Base-by-base conservation (phyloP, 2,113 vertebrate genomes). In the Chloropsis hardwickii region DNA sequence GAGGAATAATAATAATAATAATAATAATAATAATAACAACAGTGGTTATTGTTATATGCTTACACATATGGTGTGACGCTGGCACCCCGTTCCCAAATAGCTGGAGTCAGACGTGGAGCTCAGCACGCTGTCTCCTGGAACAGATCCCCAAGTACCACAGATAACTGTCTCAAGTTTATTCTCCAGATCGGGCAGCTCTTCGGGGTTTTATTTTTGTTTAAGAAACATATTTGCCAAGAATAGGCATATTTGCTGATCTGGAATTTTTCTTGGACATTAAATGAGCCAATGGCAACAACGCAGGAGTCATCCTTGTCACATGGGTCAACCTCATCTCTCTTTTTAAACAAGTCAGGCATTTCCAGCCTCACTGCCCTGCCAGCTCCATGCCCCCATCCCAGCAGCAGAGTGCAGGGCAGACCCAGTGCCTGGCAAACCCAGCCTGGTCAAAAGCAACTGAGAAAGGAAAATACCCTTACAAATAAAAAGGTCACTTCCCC, bases 11-110 rank as follows among this genome's bases (percentile, higher is more conserved):
- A 33, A 7, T 8, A 47, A 21, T 1, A 47, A 21, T 1, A 37
- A 31, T 1, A 47, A 29, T 0, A 25, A 11, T 4, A 64, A 4
- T 7, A 48, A 16, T 3, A 19, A 29, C 4, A 28, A 18, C 18
- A 25, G 3, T 35, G 2, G 14, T 40, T 98, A 97, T 29, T 44
- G n/a, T 65, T 86, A 35, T 20, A 98, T 79, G 82, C 84, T 88
- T 92, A 85, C 2, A 8, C 48, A 35, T 92, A 86, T 9, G 13
- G 61, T 64, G 47, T 47, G 27, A 57, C 1, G 2, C 22, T n/a
- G 78, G 88, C 47, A 45, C 12, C 15, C 16, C 4, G 27, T 70
- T 92, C 31, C 58, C 74, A 69, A 65, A 65, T 14, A 95, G n/a
- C 23, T 3, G 1, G 20, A 60, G 14, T 35, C 74, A 78, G 69